A percentile compares a stretch with the other conserved stretches of the same genome.
These are phyloP conservation scores for Campylorhamphus procurvoides DNA, from an alignment of 2,113 vertebrate genomes.

Conservation along the genomic window DNA sequence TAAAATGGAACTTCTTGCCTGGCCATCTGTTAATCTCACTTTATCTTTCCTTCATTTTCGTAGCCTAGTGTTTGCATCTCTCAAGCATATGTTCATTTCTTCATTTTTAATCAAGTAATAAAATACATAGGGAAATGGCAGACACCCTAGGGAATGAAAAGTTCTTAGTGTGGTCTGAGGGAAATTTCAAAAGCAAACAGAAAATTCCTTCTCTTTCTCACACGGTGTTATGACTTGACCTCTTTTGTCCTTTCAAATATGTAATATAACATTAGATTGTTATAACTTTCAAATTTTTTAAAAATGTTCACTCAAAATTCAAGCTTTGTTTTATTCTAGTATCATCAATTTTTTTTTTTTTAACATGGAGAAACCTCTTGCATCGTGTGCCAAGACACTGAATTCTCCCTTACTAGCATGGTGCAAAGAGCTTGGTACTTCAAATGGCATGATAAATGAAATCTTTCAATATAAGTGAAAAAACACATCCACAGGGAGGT, in stretches of 20 bases:
- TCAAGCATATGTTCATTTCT: background rate
- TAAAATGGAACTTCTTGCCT: background rate
- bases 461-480: background rate
- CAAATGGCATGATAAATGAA: background rate
- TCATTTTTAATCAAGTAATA: conserved; percentile 20
- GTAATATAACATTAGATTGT: background rate
- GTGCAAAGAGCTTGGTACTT: background rate
- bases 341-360: background rate
- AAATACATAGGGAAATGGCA: background rate
- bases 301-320: background rate
- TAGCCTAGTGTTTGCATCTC: background rate
- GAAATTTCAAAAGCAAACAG: background rate
- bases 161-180: background rate
- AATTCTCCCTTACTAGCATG: background rate
- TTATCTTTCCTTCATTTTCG: background rate
- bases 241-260: background rate
- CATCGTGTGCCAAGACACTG: background rate
- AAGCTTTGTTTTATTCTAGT: background rate
- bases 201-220: background rate
- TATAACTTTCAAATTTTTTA: background rate
- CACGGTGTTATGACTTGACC: background rate
- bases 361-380: background rate
- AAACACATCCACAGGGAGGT: background rate
- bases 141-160: background rate
- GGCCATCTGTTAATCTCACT: conserved; percentile 14